Base-by-base conservation (phyloP, 2,113 vertebrate genomes). In the Plecturocebus donacophilus region DNA sequence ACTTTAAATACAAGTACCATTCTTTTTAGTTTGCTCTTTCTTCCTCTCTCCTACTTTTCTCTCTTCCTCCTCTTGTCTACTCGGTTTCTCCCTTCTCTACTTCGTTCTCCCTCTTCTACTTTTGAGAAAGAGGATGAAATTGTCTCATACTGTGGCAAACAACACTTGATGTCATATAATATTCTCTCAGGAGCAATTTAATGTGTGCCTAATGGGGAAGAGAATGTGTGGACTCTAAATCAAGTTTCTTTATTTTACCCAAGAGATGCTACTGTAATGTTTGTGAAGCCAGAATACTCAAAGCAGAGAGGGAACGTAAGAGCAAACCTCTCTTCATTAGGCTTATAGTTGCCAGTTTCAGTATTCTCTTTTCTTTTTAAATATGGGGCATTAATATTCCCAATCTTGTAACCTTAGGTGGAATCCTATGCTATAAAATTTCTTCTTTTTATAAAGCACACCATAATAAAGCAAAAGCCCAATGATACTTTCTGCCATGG, bases 161-260 rank as follows among this genome's bases (percentile, higher is more conserved):
- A 93, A 77, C 70, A 84, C 87, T 94, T 30, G 47, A 68, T 97
- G 96, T 97, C 95, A 97, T 90, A 89, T 27, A 93, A 85, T 98
- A 95, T 76, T 70, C 97, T 95, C 96, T 11, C 8, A 87, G 97
- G 97, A 95, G 56, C 91, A 91, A 95, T 54, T 95, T 75, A 91
- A 14, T 64, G 54, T 56, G 75, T 32, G 11, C 80, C 91, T 96
- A 95, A 93, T 77, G 54, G 96, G 94, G 83, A 97, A 66, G 94
- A 96, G 54, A 93, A 92, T 77, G 83, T 83, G 91, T 80, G 84
- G 47, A 90, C 92, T 95, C 89, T 98, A 97, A 97, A 97, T 98
- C 96, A 97, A 83, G n/a, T 58, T 90, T 87, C 90, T 95, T 98
- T 97, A 97, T 97, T 98, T 92, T 81, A 96, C 95, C 96, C 97